A percentile compares a stretch with the other conserved stretches of the same genome.
Conservation (phyloP, 2,797 vertebrate genomes). For the Phaenicophaeus curvirostris region DNA sequence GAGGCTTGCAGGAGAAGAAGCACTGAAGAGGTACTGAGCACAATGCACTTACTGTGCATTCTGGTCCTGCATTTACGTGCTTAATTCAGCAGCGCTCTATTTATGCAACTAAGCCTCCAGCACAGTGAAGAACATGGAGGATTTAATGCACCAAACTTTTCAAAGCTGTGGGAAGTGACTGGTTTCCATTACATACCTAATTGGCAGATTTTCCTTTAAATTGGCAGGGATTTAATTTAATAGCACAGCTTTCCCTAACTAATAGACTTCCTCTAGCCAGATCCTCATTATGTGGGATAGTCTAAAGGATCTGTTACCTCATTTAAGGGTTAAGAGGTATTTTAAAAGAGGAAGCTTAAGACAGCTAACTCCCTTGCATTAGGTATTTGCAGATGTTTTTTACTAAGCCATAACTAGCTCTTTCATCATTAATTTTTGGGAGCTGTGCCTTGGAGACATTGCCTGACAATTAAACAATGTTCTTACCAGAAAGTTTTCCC, state of each 20-base stretch:
- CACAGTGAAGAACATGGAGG: not conserved
- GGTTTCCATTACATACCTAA: not conserved
- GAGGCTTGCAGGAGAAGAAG: not conserved
- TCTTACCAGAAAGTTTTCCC: not conserved
- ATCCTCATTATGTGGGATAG: not conserved
- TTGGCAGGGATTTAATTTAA: not conserved
- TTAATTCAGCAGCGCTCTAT: not conserved
- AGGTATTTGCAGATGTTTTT: not conserved
- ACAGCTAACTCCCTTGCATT: not conserved
- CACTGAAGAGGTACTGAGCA: not conserved
- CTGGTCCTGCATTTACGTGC: not conserved
- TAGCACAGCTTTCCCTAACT: not conserved
- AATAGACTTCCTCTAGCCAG: not conserved
- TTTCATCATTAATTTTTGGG: not conserved
- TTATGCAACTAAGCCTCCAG: not conserved
- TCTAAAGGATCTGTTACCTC: not conserved
- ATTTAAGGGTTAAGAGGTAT: not conserved
- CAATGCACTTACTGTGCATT: fast-evolving
- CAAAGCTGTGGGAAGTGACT: not conserved
- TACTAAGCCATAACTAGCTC: not conserved
- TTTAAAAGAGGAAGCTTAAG: not conserved
- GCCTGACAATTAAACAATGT: not conserved
- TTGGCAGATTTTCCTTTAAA: not conserved
- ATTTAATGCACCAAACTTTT: not conserved
- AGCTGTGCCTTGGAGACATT: not conserved